Percentiles rank a stretch among this genome's conserved stretches.
These are phyloP conservation scores for Prietella phreatophila DNA, from an alignment of 2,113 vertebrate species.

Conservation along the genomic window DNA sequence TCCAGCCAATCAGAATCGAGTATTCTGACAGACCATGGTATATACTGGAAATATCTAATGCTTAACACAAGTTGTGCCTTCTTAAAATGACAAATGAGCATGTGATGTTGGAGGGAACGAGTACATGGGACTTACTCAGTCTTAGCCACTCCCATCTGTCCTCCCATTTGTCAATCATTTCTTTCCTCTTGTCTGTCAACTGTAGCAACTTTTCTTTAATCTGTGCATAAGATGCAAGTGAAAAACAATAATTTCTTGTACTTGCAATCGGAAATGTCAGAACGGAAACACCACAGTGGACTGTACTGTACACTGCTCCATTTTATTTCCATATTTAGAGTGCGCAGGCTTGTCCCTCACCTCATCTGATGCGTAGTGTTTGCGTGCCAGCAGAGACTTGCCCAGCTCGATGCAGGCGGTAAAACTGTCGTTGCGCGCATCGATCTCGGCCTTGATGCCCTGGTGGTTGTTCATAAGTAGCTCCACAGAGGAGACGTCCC, in stretches of 20 bases:
- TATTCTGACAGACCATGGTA: no score
- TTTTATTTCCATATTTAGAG: neutral
- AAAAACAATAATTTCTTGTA: neutral
- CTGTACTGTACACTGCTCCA: neutral
- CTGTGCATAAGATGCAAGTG: slow-evolving; percentile 62
- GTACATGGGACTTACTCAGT: slow-evolving; percentile 80
- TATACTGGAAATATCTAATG: neutral
- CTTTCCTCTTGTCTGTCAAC: slow-evolving; percentile 96
- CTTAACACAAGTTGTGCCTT: neutral
- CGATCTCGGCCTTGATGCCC: slow-evolving; percentile 96
- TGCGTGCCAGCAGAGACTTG: slow-evolving; percentile 87
- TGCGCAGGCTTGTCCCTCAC: slow-evolving; percentile 62
- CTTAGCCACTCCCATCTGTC: slow-evolving; percentile 98
- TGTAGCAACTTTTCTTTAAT: slow-evolving; percentile 95
- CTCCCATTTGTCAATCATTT: slow-evolving; percentile 99
- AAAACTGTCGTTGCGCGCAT: slow-evolving; percentile 95
- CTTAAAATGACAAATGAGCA: neutral
- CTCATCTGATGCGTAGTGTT: slow-evolving; percentile 94
- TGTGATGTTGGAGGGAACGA: neutral
- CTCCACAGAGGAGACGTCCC: slow-evolving; percentile 95
- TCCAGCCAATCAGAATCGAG: no score
- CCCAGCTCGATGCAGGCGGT: slow-evolving; percentile 93
- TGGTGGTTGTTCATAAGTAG: slow-evolving; percentile 98
- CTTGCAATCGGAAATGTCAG: no score
- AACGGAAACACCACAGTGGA: neutral